Conservation (phyloP, 2,113 vertebrate species). For the Dicaeum eximium region DNA sequence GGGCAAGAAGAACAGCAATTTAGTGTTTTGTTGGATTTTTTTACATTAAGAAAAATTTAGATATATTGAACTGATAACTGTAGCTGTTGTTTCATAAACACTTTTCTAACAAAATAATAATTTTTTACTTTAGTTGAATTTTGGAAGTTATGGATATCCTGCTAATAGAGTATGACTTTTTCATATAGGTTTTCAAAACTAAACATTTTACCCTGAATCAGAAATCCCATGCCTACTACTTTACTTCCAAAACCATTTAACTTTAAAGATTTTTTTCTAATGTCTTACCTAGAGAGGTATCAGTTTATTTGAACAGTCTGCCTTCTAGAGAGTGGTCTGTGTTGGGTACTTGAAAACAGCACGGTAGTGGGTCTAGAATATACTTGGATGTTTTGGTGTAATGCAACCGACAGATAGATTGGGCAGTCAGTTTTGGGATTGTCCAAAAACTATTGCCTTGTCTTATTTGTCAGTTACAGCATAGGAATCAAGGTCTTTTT, state of each 20-base stretch:
- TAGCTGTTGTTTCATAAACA: neutral
- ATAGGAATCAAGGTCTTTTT: neutral
- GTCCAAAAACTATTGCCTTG: neutral
- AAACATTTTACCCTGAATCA: neutral
- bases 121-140: neutral
- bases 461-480: neutral
- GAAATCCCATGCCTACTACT: neutral
- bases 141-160: neutral
- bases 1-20: neutral
- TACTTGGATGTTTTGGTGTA: neutral
- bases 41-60: neutral
- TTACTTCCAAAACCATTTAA: neutral
- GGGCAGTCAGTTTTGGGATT: neutral
- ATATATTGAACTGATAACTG: neutral
- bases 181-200: neutral
- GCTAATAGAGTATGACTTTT: neutral
- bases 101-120: neutral
- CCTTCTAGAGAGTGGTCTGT: neutral
- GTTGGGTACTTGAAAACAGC: neutral
- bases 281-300: neutral
- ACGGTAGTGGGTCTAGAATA: neutral
- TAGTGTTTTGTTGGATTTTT: neutral
- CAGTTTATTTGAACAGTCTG: neutral
- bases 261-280: neutral
- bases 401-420: neutral